These are phyloP conservation scores for Papilio machaon DNA, from an alignment of 1,140 invertebrate species.

Conservation along the genomic window DNA sequence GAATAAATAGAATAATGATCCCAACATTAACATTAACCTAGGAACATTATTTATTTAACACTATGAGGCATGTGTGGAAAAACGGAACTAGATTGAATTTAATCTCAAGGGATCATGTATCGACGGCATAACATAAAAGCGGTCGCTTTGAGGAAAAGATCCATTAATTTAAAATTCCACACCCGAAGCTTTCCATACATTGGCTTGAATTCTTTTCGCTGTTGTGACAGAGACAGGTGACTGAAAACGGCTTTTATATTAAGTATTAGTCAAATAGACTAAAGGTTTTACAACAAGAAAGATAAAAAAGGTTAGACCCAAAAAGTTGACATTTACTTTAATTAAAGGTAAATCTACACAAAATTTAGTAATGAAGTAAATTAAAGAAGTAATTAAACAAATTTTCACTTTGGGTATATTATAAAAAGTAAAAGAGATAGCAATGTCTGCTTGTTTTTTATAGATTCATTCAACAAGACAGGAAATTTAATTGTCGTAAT, in stretches of 20 bases:
- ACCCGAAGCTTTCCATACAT: not conserved
- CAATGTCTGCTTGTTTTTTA: too few species aligned
- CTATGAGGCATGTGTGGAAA: slow-evolving; percentile 7
- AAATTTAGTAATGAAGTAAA: too few species aligned
- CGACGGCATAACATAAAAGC: slow-evolving; percentile 12
- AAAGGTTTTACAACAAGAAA: not conserved
- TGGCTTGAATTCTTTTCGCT: not conserved
- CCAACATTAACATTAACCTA: too few species aligned
- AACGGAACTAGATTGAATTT: slow-evolving; percentile 26
- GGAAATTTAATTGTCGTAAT: not conserved
- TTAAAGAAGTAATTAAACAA: too few species aligned
- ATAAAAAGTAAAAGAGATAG: too few species aligned
- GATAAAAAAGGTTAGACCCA: too few species aligned
- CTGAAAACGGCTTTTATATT: not conserved
- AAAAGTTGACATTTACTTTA: too few species aligned
- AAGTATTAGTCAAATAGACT: not conserved
- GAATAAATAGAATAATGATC: too few species aligned
- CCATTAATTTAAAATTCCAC: slow-evolving; percentile 31
- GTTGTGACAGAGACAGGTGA: not conserved
- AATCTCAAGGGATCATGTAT: slow-evolving; percentile 20
- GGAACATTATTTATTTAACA: not conserved
- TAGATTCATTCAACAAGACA: not conserved
- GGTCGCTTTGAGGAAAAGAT: not conserved
- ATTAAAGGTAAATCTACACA: too few species aligned
- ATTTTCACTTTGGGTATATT: too few species aligned